Evolutionary conservation across 2,888 invertebrate species (phyloP).

Genomic region (Beris chalybata): DNA sequence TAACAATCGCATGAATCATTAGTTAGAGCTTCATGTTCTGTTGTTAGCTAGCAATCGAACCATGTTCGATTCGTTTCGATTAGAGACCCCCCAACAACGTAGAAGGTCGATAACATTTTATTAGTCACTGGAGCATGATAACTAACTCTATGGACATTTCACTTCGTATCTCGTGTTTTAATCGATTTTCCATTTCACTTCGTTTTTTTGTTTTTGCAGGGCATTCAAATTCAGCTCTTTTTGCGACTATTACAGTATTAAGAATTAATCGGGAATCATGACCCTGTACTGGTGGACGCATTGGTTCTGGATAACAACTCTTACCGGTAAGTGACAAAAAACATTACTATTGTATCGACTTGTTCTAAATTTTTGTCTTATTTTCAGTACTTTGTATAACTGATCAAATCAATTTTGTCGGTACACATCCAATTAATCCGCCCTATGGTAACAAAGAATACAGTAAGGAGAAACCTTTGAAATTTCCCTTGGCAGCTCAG

Average conservation of each 20-base stretch:
- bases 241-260: conserved; percentile 6
- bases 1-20: no score
- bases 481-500: conserved; percentile 41
- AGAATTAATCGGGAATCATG: conserved; percentile 60
- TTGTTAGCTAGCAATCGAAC: no score
- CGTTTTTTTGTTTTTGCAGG: conserved; percentile 16
- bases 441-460: conserved; percentile 39
- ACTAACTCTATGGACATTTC: no score
- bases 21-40: no score
- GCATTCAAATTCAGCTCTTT: conserved; percentile 2
- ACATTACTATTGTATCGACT: not conserved
- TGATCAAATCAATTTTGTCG: conserved; percentile 40
- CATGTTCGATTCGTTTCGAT: no score
- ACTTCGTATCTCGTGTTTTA: not conserved
- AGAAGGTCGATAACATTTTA: no score
- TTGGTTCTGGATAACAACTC: conserved; percentile 80
- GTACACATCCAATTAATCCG: conserved; percentile 43
- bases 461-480: conserved; percentile 35
- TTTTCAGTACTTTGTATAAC: conserved; percentile 5
- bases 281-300: conserved; percentile 87
- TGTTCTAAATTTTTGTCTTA: no score
- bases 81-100: no score
- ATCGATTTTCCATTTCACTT: conserved; percentile 3
- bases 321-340: conserved; percentile 38
- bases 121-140: no score